Conservation (phyloP, 2,888 invertebrate genomes). For the Amphipoea lucens region DNA sequence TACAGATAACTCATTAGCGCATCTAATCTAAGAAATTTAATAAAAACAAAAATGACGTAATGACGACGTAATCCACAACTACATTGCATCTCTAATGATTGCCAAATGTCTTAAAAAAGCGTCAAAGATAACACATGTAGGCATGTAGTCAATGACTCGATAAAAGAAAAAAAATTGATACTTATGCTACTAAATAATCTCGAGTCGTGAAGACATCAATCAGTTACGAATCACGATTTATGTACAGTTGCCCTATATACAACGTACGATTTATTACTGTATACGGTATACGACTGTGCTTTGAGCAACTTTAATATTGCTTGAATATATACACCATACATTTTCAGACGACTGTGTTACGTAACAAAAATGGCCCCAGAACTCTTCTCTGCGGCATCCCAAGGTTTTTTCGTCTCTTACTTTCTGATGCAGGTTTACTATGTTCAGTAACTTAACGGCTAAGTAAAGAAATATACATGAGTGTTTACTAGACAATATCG, state of each 20-base stretch:
- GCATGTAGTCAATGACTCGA: background rate
- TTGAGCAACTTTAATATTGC: background rate
- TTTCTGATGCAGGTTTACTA: background rate
- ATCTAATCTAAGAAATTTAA: background rate
- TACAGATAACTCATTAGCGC: background rate
- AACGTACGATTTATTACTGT: slow-evolving; percentile 13
- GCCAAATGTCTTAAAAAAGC: background rate
- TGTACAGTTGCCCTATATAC: slow-evolving; percentile 37
- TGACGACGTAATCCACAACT: background rate
- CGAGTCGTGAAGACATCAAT: slow-evolving; percentile 35
- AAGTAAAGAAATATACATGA: background rate
- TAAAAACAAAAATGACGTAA: slow-evolving; percentile 2
- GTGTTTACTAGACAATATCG: background rate
- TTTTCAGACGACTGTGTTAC: slow-evolving; percentile 9
- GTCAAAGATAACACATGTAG: background rate
- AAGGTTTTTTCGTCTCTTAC: background rate
- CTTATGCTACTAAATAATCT: slow-evolving; percentile 1
- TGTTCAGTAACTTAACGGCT: accelerated
- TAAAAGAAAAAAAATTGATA: background rate
- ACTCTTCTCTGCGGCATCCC: slow-evolving; percentile 13
- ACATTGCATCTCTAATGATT: background rate
- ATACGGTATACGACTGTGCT: slow-evolving; percentile 1
- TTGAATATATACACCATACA: background rate
- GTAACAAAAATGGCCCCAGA: slow-evolving; percentile 22
- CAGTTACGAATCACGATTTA: slow-evolving; percentile 38